Percentiles rank a stretch among this genome's conserved stretches.
Evolutionary conservation across 2,113 vertebrate species (phyloP).

Genomic region (Brachyhypopomus gauderio): DNA sequence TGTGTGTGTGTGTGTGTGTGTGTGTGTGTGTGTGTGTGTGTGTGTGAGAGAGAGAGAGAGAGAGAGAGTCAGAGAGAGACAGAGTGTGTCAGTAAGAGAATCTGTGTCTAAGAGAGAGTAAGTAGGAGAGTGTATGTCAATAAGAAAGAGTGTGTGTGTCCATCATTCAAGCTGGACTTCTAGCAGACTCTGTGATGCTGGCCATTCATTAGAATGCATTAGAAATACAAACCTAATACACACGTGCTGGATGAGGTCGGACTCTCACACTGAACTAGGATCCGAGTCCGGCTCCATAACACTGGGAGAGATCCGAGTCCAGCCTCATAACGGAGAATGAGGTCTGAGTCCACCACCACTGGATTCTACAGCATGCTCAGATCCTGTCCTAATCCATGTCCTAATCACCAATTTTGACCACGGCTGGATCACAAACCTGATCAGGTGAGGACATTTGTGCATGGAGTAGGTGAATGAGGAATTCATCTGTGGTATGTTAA

Average conservation of each 20-base stretch:
- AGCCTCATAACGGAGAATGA: not conserved
- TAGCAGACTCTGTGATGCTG: conserved; percentile 46
- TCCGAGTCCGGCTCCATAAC: not conserved
- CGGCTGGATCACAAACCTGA: not conserved
- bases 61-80: not conserved
- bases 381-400: too few relatives aligned
- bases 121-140: conserved; percentile 15
- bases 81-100: not conserved
- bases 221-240: conserved; percentile 45
- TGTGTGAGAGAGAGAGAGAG: not conserved
- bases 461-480: not conserved
- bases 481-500: not conserved
- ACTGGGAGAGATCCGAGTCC: not conserved
- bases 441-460: not conserved
- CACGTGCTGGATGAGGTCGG: not conserved
- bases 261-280: too few relatives aligned
- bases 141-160: not conserved
- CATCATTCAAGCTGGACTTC: conserved; percentile 26
- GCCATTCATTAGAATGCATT: conserved; percentile 48
- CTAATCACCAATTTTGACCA: not conserved
- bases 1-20: conserved; percentile 18
- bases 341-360: conserved; percentile 16
- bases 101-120: too few relatives aligned
- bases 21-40: too few relatives aligned
- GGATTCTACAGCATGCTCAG: not conserved